Evolutionary conservation across 2,113 vertebrate genomes (phyloP).

Genomic region (Cyprinodon tularosa): DNA sequence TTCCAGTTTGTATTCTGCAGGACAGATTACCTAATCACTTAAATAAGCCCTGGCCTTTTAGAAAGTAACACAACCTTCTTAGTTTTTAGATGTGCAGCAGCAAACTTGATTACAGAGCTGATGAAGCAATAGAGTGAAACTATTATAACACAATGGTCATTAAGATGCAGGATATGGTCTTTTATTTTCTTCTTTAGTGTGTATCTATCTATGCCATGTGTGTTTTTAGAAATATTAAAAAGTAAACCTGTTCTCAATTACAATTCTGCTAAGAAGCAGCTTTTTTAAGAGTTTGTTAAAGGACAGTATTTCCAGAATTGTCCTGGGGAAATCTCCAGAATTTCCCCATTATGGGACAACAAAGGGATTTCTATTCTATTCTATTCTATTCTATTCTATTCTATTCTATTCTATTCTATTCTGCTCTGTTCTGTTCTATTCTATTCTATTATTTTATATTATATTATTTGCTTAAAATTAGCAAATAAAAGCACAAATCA

Average conservation of each 20-base stretch:
- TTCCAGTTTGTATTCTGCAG: background rate
- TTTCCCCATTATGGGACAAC: no score
- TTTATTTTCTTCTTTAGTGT: background rate
- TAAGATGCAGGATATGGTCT: background rate
- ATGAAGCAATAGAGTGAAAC: background rate
- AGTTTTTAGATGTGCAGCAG: background rate
- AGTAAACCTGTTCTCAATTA: background rate
- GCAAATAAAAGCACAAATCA: background rate
- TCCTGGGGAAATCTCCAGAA: no score
- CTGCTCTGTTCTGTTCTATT: no score
- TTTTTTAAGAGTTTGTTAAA: background rate
- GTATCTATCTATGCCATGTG: background rate
- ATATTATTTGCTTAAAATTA: background rate
- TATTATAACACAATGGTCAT: background rate
- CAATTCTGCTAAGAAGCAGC: background rate
- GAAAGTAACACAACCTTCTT: background rate
- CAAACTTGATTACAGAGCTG: background rate
- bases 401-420: no score
- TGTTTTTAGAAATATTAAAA: background rate
- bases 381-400: no score
- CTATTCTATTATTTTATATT: no score
- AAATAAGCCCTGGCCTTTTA: no score
- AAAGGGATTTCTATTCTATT: no score
- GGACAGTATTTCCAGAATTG: no score
- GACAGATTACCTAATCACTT: background rate